These are phyloP conservation scores for Drosophila mimica DNA, from an alignment of 2,888 invertebrate genomes.

Conservation along the genomic window DNA sequence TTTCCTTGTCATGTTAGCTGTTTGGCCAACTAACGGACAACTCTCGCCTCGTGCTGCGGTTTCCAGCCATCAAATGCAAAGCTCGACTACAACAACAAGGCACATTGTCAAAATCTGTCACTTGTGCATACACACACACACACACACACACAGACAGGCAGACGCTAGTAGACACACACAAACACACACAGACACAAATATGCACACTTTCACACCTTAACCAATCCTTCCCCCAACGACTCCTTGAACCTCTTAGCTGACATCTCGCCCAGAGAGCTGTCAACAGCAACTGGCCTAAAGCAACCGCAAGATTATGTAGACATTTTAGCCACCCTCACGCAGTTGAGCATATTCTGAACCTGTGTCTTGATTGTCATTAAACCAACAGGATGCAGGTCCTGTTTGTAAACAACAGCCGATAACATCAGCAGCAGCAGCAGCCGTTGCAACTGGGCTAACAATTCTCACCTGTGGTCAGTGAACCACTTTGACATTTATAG, in stretches of 20 bases:
- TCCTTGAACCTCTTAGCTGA: constrained; percentile 10
- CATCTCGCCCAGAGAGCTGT: constrained; percentile 46
- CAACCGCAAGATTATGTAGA: constrained; percentile 53
- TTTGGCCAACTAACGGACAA: constrained; percentile 37
- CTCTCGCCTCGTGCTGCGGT: constrained; percentile 33
- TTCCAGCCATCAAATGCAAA: constrained; percentile 55
- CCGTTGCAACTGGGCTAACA: background rate
- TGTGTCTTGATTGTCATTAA: constrained; percentile 32
- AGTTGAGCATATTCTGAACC: background rate
- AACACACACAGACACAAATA: constrained; percentile 9
- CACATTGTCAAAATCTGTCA: constrained; percentile 72
- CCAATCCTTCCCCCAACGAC: background rate
- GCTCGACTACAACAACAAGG: constrained; percentile 32
- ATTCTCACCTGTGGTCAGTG: background rate
- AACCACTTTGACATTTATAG: background rate
- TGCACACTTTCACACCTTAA: constrained; percentile 29
- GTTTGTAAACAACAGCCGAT: background rate
- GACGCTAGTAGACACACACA: background rate
- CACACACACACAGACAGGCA: background rate
- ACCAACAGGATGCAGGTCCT: constrained; percentile 11
- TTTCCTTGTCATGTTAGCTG: constrained; percentile 58
- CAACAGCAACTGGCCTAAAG: constrained; percentile 30
- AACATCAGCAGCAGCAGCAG: background rate
- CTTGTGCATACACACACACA: constrained; percentile 24
- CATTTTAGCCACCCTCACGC: constrained; percentile 26